Evolutionary conservation across 2,797 vertebrate genomes (phyloP).

Genomic region (Peromyscus nudipes): DNA sequence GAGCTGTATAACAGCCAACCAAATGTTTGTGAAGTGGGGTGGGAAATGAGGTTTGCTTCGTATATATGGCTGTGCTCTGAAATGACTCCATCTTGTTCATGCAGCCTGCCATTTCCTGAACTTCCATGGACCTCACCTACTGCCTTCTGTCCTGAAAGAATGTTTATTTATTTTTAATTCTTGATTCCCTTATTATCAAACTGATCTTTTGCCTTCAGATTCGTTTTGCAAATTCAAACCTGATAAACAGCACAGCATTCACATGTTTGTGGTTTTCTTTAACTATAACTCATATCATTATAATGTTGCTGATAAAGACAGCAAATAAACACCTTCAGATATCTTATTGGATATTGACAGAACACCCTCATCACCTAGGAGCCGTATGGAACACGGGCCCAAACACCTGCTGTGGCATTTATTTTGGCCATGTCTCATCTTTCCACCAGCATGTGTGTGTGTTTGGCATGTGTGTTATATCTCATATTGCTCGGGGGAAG

Average conservation of each 20-base stretch:
- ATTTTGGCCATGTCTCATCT: not conserved
- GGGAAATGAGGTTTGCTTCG: not conserved
- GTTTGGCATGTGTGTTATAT: not conserved
- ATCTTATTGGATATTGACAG: not conserved
- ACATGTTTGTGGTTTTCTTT: not conserved
- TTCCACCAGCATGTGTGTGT: not conserved
- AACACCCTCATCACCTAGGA: not conserved
- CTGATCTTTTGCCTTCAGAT: slow-evolving; percentile 48
- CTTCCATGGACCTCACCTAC: not conserved
- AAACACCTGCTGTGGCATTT: not conserved
- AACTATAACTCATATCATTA: not conserved
- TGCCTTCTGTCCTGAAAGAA: slow-evolving; percentile 3
- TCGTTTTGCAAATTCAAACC: not conserved
- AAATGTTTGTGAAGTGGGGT: slow-evolving; percentile 63
- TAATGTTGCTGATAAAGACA: not conserved
- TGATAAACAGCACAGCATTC: not conserved
- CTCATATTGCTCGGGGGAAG: not conserved
- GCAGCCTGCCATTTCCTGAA: not conserved
- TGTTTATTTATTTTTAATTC: not conserved
- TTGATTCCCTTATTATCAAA: slow-evolving; percentile 21
- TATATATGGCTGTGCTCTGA: slow-evolving; percentile 6
- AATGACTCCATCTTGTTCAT: slow-evolving; percentile 21
- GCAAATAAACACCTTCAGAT: not conserved
- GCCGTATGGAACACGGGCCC: not conserved
- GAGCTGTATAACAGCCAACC: slow-evolving; percentile 63